phyloP scores from a whole-genome alignment of 2,113 vertebrate species.

The Platichthys flesus region DNA sequence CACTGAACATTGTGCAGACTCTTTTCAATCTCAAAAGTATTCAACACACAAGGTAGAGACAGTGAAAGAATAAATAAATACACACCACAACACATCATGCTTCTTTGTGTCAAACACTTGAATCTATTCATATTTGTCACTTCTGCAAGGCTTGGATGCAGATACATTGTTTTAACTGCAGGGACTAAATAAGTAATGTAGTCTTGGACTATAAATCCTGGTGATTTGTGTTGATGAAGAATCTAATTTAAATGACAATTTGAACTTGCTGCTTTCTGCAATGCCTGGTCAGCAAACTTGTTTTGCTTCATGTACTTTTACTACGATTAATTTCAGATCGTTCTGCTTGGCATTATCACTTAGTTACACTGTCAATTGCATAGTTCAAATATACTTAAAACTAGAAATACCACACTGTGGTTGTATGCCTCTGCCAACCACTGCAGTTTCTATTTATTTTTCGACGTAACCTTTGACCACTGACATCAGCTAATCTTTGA shows the following conservation, averaged over 20 bases:
- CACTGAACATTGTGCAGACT: neutral
- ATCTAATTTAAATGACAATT: neutral
- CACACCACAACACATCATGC: slow-evolving; percentile 7
- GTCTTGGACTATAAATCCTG: neutral
- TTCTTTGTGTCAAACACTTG: neutral
- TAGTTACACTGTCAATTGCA: too few relatives aligned
- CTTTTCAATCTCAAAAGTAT: slow-evolving; percentile 26
- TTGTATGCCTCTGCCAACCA: too few relatives aligned
- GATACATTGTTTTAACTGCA: neutral
- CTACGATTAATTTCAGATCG: neutral
- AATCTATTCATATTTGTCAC: neutral
- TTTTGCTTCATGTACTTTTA: neutral
- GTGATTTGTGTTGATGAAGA: neutral
- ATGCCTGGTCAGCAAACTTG: neutral
- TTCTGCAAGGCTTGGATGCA: neutral
- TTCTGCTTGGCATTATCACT: too few relatives aligned
- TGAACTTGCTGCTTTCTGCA: neutral
- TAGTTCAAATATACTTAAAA: too few relatives aligned
- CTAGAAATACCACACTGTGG: too few relatives aligned
- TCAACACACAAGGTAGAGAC: neutral
- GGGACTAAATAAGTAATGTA: neutral
- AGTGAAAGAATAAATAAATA: slow-evolving; percentile 8
- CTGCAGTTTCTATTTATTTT: too few relatives aligned
- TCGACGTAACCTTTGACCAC: too few relatives aligned
- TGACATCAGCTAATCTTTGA: too few relatives aligned